A percentile compares a stretch with the other conserved stretches of the same genome.
Conservation (phyloP, 2,888 invertebrate genomes). For the Bimastos eiseni region DNA sequence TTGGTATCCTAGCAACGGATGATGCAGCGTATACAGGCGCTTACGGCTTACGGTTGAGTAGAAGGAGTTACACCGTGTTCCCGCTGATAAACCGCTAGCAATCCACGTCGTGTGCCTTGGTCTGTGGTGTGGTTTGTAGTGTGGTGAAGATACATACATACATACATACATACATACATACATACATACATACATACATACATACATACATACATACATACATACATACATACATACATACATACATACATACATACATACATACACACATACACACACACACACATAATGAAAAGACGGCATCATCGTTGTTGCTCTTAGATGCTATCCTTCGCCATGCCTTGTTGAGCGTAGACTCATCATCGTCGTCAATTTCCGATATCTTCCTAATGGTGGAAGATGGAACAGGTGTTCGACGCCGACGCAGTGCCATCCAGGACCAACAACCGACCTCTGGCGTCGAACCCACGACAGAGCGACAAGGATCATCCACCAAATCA, state of each 20-base stretch:
- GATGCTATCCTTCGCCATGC: not conserved
- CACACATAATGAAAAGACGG: no score
- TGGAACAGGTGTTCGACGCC: not conserved
- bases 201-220: conserved; percentile 13
- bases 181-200: not conserved
- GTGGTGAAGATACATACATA: conserved; percentile 8
- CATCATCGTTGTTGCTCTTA: not conserved
- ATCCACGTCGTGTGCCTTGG: no score
- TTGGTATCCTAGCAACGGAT: no score
- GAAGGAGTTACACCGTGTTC: no score
- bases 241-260: not conserved
- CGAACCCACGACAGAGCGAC: not conserved
- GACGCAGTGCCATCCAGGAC: not conserved
- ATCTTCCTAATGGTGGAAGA: not conserved
- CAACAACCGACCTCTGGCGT: not conserved
- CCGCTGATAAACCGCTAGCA: no score
- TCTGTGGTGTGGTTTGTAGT: no score
- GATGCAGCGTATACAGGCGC: no score
- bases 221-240: conserved; percentile 13
- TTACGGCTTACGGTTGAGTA: no score
- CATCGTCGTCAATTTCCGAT: not conserved
- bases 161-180: conserved; percentile 13
- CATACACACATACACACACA: not conserved
- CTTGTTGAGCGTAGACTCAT: not conserved
- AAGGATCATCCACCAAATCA: not conserved